Evolutionary conservation across 1,140 invertebrate species (phyloP).

Genomic region (Aleiodes sp.): DNA sequence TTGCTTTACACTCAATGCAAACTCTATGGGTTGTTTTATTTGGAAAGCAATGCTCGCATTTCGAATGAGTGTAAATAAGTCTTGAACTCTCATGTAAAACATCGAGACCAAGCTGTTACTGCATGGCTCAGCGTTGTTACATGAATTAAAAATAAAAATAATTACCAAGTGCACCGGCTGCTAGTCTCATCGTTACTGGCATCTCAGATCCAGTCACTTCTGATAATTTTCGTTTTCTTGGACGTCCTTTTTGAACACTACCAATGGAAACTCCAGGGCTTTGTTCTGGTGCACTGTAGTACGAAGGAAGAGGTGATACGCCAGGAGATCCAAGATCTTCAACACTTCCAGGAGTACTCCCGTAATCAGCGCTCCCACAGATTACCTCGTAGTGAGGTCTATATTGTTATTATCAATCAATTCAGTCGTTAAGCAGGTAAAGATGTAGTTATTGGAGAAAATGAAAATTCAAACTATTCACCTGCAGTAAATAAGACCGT

Average conservation of each 20-base stretch:
- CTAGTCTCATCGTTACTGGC: conserved; percentile 75
- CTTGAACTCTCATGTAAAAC: not conserved
- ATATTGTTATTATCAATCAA: too few species aligned
- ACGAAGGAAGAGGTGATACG: conserved; percentile 71
- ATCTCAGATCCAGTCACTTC: conserved; percentile 69
- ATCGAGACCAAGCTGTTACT: not conserved
- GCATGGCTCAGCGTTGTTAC: not conserved
- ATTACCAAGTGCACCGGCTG: conserved; percentile 69
- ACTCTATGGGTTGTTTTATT: conserved; percentile 31
- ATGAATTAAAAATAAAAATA: conserved; percentile 2
- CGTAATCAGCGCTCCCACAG: conserved; percentile 69
- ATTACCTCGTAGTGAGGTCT: conserved; percentile 75
- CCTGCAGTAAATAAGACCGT: conserved; percentile 80
- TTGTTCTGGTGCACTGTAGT: conserved; percentile 67
- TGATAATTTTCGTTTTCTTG: conserved; percentile 80
- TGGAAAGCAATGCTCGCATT: conserved; percentile 28
- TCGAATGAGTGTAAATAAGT: conserved; percentile 24
- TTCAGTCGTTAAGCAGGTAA: too few species aligned
- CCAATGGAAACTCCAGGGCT: conserved; percentile 63
- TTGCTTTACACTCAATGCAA: conserved; percentile 35
- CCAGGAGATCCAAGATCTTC: conserved; percentile 69
- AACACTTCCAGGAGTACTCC: conserved; percentile 67
- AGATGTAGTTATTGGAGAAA: not conserved
- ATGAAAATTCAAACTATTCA: conserved; percentile 53
- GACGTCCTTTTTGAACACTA: conserved; percentile 80